Evolutionary conservation across 2,797 vertebrate species (phyloP), one percentile per base, ranked within the genome.

Genomic region (Tapera naevia): DNA sequence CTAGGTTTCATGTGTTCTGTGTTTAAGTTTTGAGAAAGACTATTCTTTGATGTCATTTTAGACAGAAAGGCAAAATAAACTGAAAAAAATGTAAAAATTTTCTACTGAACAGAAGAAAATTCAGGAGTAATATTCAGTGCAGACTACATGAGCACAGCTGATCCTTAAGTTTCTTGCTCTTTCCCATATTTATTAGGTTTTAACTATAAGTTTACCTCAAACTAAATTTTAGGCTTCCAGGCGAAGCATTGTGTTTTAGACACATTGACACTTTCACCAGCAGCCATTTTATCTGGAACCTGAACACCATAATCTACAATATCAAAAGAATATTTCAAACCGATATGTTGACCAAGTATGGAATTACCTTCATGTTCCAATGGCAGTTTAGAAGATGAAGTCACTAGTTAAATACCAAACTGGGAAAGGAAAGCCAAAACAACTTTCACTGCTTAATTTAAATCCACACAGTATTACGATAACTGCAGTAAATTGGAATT

Each of bases 311-410:
- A 72, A 43, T 32, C 16, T 74, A 51, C 11, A 46, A 24, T 28
- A 35, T 5, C 37, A 83, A 85, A 76, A 37, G 21, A 41, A n/a
- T 2, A 8, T n/a, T 86, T 87, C 19, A 67, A 79, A 61, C 10
- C 0, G 1, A 1, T 37, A 15, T 60, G 24, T 46, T 89, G 8
- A 17, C 48, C 28, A 41, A 43, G 4, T 22, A 30, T 24, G 3
- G 10, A 16, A 19, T 35, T 70, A 39, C 5, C 18, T 70, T 75
- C 27, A 2, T 48, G 57, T 37, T 80, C 32, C 67, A 76, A 18
- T 12, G 10, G 9, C 15, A 37, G 17, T 71, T 89, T 53, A 62
- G 45, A 91, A 53, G 17, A 24, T 16, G 3, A 84, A 88, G 17
- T 66, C 35, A 39, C 16, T 53, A 58, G 8, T 58, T 18, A 54